Conservation (phyloP, 2,113 vertebrate genomes). For the Mionectes macconnelli region DNA sequence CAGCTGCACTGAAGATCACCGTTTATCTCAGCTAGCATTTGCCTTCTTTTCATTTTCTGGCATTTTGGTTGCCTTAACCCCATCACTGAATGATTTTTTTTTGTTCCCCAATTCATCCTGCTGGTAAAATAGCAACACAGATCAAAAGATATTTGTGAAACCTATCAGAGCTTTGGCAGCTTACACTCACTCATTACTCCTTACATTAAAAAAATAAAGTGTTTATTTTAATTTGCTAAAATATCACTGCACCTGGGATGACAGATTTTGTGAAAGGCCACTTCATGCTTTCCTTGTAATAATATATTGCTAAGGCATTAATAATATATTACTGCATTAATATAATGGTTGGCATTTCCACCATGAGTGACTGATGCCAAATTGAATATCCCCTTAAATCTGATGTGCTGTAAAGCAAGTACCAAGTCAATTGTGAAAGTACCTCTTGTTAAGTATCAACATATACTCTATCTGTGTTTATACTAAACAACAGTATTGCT, state of each 20-base stretch:
- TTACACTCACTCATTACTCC: not conserved
- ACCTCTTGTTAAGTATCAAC: not conserved
- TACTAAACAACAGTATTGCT: not conserved
- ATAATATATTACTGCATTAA: not conserved
- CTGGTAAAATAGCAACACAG: not conserved
- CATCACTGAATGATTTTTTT: not conserved
- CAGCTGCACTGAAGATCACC: not conserved
- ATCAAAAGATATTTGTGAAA: not conserved
- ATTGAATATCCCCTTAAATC: not conserved
- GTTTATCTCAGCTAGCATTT: not conserved
- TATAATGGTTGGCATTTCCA: not conserved
- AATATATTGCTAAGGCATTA: not conserved
- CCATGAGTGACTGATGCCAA: not conserved
- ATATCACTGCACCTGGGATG: slow-evolving; percentile 14
- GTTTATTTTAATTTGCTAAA: slow-evolving; percentile 52
- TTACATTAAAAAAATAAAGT: not conserved
- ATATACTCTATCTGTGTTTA: not conserved
- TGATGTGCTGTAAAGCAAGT: not conserved
- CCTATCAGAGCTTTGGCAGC: not conserved
- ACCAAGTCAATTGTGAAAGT: not conserved
- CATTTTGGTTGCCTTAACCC: not conserved
- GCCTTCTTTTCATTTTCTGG: not conserved
- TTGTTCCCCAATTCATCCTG: not conserved
- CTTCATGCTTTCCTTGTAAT: not conserved
- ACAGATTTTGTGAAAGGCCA: slow-evolving; percentile 8